Evolutionary conservation across 92 coral and sea anemone species (phyloP).

Genomic region (Zoanthus solanderi): DNA sequence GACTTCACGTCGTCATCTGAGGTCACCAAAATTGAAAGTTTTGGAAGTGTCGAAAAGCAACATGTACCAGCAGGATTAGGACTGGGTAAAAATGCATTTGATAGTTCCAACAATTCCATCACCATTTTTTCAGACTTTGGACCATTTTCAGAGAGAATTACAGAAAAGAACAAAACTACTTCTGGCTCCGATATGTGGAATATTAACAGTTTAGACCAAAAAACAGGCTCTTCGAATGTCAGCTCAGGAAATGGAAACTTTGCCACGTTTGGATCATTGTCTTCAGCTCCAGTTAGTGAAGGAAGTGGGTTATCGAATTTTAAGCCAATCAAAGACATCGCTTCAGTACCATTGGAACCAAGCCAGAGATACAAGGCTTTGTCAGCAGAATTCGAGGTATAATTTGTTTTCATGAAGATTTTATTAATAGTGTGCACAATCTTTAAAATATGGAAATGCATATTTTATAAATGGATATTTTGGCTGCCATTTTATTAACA

Average conservation of each 20-base stretch:
- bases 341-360: slow-evolving; percentile 86
- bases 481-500: no score
- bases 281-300: slow-evolving; percentile 24
- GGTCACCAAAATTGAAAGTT: background rate
- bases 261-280: slow-evolving; percentile 61
- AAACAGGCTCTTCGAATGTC: background rate
- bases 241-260: slow-evolving; percentile 25
- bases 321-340: slow-evolving; percentile 56
- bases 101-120: background rate
- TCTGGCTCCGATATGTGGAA: slow-evolving; percentile 12
- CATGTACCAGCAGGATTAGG: background rate
- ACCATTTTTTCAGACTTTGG: slow-evolving; percentile 26
- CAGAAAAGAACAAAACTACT: slow-evolving; percentile 7
- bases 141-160: background rate
- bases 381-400: slow-evolving; percentile 88
- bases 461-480: no score
- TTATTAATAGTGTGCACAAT: no score
- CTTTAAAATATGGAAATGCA: no score
- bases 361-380: slow-evolving; percentile 89
- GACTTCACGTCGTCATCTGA: slow-evolving; percentile 4
- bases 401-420: background rate
- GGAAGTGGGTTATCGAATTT: background rate
- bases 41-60: background rate
- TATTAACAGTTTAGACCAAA: background rate
- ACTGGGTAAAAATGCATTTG: background rate